Evolutionary conservation across 2,113 vertebrate genomes (phyloP), one percentile per base, ranked within the genome.

Genomic region (Eubucco bourcierii): DNA sequence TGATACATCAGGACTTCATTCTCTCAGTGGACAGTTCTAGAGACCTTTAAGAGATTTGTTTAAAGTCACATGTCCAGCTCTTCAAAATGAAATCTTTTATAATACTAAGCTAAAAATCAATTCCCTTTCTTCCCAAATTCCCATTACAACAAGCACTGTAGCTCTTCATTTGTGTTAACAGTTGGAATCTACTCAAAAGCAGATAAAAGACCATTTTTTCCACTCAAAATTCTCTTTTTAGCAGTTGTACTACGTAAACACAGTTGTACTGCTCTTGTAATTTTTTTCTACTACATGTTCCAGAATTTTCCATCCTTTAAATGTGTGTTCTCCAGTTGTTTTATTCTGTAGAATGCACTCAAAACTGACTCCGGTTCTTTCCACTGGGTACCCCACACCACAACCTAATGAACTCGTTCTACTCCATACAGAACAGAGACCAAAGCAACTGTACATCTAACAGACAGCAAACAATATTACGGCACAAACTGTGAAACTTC

Each of bases 321-420:
- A 65, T 4, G 15, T 6, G 5, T 15, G 24, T 24, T 68, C 50
- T 55, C 47, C 64, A 80, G 68, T 39, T 63, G 44, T 6, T 90
- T 39, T 27, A 34, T 39, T 53, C 65, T 63, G 44, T 9, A 64
- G n/a, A 53, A 64, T 2, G 23, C 31, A 73, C 33, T 73, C 44
- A 25, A 41, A 78, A 41, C 7, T n/a, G 12, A 56, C 44, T 80
- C 31, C 53, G 68, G 2, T 17, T 59, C n/a, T 39, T 64, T 56
- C 68, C 0, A 0, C 0, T 1, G 6, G 68, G 58, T 65, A 47
- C 37, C 24, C 39, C 5, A 0, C 21, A 50, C 8, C 25, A 78
- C 50, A 63, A 29, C 29, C 63, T 31, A 41, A 79, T 2, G 2
- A 79, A 29, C 20, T 56, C 31, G 5, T 18, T 28, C 2, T 1